Evolutionary conservation across 2,888 invertebrate species (phyloP), one percentile per base, ranked within the genome.

Genomic region (Ryuthela nishihirai): DNA sequence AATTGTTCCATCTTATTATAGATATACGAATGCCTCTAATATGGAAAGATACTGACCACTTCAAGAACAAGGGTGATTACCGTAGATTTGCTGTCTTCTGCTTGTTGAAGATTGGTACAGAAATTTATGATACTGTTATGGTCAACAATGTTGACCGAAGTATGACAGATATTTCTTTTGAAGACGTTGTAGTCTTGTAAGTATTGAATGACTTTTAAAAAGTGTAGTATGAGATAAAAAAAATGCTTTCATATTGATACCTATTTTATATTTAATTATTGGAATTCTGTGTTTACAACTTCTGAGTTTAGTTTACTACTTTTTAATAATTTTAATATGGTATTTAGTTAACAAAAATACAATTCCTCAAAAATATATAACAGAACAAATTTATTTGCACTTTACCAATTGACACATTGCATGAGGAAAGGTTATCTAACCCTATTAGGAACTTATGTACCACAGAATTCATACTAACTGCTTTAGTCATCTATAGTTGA

Each of bases 31-130:
- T 83, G 71, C 83, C 83, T 0, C 71, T 83, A 38, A 82, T 83
- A 75, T 83, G 83, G 83, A 78, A 81, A 54, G 82, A 82, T 69
- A 77, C 79, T 1, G 82, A 83, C 69, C 82, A 83, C 69, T 83
- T 83, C 71, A 82, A 82, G 70, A 83, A 82, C 70, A 81, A 82
- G 68, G 82, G 82, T 43, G 80, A 80, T 70, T 78, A 80, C 68
- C 70, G 80, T 52, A 74, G 81, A 58, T 83, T 82, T 69, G 82
- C 83, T 1, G 82, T 83, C 10, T 83, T 83, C 72, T 82, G 82
- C 69, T 71, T 83, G 61, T 78, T 80, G 34, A 78, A 79, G 66
- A 77, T 82, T 44, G 82, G 81, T 4, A 81, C 82, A 1, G 82
- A 83, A 70, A 79, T 83, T 53, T 81, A 80, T 64, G 83, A 83